Evolutionary conservation across 2,113 vertebrate species (phyloP).

Genomic region (Epinephelus fuscoguttatus): DNA sequence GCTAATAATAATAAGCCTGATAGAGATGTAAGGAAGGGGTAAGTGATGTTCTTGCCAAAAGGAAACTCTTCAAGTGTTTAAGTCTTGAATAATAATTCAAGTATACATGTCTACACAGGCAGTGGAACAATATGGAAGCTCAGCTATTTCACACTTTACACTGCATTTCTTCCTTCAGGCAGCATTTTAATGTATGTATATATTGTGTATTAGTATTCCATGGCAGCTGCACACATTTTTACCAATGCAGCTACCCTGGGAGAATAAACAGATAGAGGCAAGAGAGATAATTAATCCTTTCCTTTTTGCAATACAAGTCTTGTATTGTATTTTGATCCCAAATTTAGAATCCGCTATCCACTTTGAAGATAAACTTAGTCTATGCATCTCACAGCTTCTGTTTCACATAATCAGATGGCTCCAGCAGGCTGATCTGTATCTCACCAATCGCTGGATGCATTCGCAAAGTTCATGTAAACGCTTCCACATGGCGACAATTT

Average conservation of each 20-base stretch:
- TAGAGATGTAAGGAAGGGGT: background rate
- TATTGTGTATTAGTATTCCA: slow-evolving; percentile 12
- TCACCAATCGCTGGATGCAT: slow-evolving; percentile 11
- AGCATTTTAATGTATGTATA: slow-evolving; percentile 19
- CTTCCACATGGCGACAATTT: slow-evolving; percentile 7
- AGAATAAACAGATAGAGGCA: background rate
- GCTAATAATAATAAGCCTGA: background rate
- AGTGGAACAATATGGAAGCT: background rate
- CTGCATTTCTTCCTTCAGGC: slow-evolving; percentile 33
- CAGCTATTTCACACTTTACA: background rate
- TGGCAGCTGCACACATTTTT: background rate
- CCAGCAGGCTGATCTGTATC: slow-evolving; percentile 41
- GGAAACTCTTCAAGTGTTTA: background rate
- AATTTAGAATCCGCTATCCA: background rate
- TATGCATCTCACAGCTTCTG: background rate
- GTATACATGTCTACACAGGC: background rate
- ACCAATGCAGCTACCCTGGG: slow-evolving; percentile 8
- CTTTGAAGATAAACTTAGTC: background rate
- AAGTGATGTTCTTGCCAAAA: background rate
- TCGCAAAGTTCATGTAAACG: slow-evolving; percentile 9
- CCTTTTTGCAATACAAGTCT: background rate
- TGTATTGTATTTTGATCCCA: background rate
- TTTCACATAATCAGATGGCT: slow-evolving; percentile 25
- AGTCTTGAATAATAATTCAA: background rate
- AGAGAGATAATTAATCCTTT: slow-evolving; percentile 34